These are phyloP conservation scores for Hydrochoerus hydrochaeris DNA, from an alignment of 2,113 vertebrate genomes.

Conservation along the genomic window DNA sequence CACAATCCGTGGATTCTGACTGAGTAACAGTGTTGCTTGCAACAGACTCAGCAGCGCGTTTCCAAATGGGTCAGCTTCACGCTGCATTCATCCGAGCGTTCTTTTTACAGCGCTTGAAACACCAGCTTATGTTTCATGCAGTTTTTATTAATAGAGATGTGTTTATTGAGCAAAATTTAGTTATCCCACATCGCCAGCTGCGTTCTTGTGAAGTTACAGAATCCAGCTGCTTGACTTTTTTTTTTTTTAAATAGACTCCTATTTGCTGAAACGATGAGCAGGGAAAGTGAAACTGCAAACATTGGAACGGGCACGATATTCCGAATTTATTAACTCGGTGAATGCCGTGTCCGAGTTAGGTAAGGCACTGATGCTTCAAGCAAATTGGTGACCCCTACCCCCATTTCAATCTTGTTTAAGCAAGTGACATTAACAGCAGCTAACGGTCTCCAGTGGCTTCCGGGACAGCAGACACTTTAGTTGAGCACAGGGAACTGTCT, in stretches of 20 bases:
- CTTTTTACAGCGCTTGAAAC: slow-evolving; percentile 80
- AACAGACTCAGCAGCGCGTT: slow-evolving; percentile 69
- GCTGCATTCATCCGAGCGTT: slow-evolving; percentile 80
- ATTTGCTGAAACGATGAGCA: slow-evolving; percentile 49
- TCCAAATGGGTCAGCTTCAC: slow-evolving; percentile 74
- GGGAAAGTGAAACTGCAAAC: slow-evolving; percentile 25
- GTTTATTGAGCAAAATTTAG: slow-evolving; percentile 75
- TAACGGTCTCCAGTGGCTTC: background rate
- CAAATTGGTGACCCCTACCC: background rate
- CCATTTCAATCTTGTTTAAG: background rate
- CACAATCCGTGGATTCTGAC: slow-evolving; percentile 76
- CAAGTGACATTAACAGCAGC: background rate
- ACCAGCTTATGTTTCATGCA: slow-evolving; percentile 77
- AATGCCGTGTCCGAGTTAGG: background rate
- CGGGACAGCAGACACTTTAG: background rate
- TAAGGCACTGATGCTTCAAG: background rate
- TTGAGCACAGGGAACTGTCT: background rate
- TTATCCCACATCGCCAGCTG: slow-evolving; percentile 80
- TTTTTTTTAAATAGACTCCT: slow-evolving; percentile 21
- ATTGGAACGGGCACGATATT: background rate
- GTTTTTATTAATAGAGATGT: slow-evolving; percentile 85
- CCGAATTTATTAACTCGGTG: slow-evolving; percentile 7
- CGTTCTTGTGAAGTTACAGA: slow-evolving; percentile 50
- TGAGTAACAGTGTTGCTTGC: slow-evolving; percentile 65
- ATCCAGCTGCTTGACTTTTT: slow-evolving; percentile 79